Evolutionary conservation across 2,888 invertebrate genomes (phyloP).

Genomic region (Andrena bucephala): DNA sequence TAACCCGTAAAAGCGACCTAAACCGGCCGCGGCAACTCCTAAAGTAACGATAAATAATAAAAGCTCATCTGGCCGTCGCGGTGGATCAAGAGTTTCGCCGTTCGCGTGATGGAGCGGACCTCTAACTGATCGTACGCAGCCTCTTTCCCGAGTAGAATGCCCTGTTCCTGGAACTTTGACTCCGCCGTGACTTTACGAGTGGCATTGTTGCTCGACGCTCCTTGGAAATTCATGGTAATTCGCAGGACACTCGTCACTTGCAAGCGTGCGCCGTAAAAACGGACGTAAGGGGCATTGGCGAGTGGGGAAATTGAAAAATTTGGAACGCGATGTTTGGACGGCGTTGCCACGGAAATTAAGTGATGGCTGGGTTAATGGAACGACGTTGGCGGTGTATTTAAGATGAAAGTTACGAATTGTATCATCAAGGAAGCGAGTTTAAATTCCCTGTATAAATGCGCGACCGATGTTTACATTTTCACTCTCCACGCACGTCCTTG

Average conservation of each 20-base stretch:
- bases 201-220: conserved; percentile 8
- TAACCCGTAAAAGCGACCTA: conserved; percentile 76
- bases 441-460: not conserved
- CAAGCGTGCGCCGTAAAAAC: not conserved
- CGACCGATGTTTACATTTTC: not conserved
- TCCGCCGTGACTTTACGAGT: conserved; percentile 9
- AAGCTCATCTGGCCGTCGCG: conserved; percentile 64
- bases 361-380: too few species aligned
- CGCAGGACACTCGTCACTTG: conserved; percentile 17
- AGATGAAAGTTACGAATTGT: not conserved
- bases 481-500: not conserved
- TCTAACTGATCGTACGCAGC: conserved; percentile 20
- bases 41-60: conserved; percentile 73
- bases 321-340: not conserved
- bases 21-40: conserved; percentile 59
- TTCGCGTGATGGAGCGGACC: conserved; percentile 20
- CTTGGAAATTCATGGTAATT: conserved; percentile 32
- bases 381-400: too few species aligned
- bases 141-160: not conserved
- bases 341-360: too few species aligned
- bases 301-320: not conserved
- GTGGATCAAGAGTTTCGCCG: conserved; percentile 62
- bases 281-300: not conserved
- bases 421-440: not conserved
- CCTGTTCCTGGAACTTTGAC: conserved; percentile 17